A percentile compares a stretch with the other conserved stretches of the same genome.
These are phyloP conservation scores for Drosophila truncata DNA, from an alignment of 1,140 invertebrate species.

Conservation along the genomic window DNA sequence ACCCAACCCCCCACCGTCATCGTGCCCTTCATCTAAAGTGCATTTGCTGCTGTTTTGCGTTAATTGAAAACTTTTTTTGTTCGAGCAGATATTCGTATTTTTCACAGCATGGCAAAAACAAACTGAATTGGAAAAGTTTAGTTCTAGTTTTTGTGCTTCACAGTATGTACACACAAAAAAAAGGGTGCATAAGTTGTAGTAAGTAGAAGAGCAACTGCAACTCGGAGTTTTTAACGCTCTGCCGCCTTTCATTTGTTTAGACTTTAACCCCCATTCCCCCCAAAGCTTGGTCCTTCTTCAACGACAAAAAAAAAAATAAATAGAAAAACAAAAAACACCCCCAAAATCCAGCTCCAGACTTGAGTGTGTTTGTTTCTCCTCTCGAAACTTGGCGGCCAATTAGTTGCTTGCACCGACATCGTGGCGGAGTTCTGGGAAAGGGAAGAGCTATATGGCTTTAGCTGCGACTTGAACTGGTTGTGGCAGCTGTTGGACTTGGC, in stretches of 20 bases:
- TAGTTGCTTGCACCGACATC: conserved; percentile 36
- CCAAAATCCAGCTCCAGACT: conserved; percentile 28
- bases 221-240: conserved; percentile 76
- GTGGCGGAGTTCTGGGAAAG: too few relatives aligned
- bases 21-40: conserved; percentile 32
- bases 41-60: conserved; percentile 75
- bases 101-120: conserved; percentile 57
- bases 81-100: conserved; percentile 69
- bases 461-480: conserved; percentile 30
- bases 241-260: conserved; percentile 78
- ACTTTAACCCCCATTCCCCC: conserved; percentile 17
- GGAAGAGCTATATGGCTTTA: conserved; percentile 20
- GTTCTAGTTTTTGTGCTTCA: conserved; percentile 41
- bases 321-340: conserved; percentile 10
- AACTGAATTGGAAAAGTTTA: conserved; percentile 77
- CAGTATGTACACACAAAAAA: conserved; percentile 8
- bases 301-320: conserved; percentile 6
- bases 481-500: conserved; percentile 46
- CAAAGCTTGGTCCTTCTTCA: conserved; percentile 41
- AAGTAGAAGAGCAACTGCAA: conserved; percentile 52
- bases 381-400: conserved; percentile 56
- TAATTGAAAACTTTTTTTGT: conserved; percentile 80
- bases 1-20: too few relatives aligned
- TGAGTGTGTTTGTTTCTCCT: conserved; percentile 47
- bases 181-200: conserved; percentile 31